These are phyloP conservation scores for Amblyopsis hoosieri DNA, from an alignment of 2,797 vertebrate species.

Conservation along the genomic window DNA sequence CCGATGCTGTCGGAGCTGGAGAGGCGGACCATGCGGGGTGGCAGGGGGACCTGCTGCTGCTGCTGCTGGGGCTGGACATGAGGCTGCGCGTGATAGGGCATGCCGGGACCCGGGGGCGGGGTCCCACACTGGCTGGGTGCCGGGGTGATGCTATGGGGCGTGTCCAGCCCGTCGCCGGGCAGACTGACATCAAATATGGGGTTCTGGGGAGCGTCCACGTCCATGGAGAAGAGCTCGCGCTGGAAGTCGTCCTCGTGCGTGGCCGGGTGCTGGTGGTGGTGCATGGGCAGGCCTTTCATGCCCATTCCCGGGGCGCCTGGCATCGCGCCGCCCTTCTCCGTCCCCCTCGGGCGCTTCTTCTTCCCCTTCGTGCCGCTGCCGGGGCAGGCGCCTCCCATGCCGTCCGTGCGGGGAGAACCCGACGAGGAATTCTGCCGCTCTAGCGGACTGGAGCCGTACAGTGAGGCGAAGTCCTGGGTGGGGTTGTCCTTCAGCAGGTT, in stretches of 20 bases:
- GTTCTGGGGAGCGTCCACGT: constrained; percentile 94
- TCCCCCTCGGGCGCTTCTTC: constrained; percentile 87
- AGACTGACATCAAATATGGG: constrained; percentile 96
- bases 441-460: constrained; percentile 91
- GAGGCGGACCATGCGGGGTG: constrained; percentile 87
- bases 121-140: constrained; percentile 97
- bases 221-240: constrained; percentile 97
- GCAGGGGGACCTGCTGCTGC: constrained; percentile 72
- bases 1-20: constrained; percentile 98
- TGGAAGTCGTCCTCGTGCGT: constrained; percentile 97
- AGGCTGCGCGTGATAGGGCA: constrained; percentile 78
- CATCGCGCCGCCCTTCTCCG: constrained; percentile 69
- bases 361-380: constrained; percentile 82
- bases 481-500: constrained; percentile 98
- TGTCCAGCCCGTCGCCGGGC: constrained; percentile 91
- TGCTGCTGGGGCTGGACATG: constrained; percentile 80
- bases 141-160: constrained; percentile 95
- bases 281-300: constrained; percentile 77
- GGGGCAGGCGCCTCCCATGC: constrained; percentile 79
- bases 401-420: constrained; percentile 87
- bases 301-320: constrained; percentile 60
- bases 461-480: constrained; percentile 91
- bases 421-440: constrained; percentile 97
- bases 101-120: constrained; percentile 86
- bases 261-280: constrained; percentile 82